Percentiles rank a stretch among this genome's conserved stretches.
These are phyloP conservation scores for Agapornis canus DNA, from an alignment of 2,797 vertebrate species.

Conservation along the genomic window DNA sequence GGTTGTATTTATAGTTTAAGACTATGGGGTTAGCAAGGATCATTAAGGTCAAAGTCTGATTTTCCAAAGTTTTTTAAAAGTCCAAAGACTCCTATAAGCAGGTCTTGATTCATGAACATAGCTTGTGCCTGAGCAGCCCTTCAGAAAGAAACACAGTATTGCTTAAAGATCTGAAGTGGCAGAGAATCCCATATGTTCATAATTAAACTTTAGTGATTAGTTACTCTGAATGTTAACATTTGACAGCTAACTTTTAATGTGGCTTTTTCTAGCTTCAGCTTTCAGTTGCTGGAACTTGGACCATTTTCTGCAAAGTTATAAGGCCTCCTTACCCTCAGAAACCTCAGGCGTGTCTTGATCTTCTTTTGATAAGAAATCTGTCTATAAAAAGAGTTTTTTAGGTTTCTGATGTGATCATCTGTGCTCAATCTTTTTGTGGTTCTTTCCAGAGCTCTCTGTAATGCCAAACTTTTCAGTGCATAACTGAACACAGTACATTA, in stretches of 20 bases:
- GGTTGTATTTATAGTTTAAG: background rate
- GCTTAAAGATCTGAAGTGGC: background rate
- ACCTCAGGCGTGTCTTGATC: background rate
- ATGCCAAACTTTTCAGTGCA: background rate
- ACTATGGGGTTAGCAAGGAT: background rate
- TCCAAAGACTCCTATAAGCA: background rate
- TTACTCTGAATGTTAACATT: background rate
- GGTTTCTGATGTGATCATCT: background rate
- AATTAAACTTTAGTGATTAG: background rate
- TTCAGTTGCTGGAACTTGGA: background rate
- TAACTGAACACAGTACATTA: background rate
- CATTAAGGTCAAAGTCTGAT: background rate
- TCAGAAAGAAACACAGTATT: background rate
- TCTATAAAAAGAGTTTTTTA: background rate
- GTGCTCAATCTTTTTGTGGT: background rate
- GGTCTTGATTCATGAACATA: background rate
- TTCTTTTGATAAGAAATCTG: background rate
- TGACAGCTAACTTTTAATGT: background rate
- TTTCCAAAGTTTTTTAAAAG: background rate
- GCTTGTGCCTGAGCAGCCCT: background rate
- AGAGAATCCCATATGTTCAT: background rate
- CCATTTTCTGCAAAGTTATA: background rate
- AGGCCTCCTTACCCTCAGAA: background rate
- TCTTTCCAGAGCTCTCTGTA: background rate
- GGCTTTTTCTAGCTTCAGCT: background rate